Conservation (phyloP, 1,140 invertebrate genomes). For the Stegodyphus mimosarum region DNA sequence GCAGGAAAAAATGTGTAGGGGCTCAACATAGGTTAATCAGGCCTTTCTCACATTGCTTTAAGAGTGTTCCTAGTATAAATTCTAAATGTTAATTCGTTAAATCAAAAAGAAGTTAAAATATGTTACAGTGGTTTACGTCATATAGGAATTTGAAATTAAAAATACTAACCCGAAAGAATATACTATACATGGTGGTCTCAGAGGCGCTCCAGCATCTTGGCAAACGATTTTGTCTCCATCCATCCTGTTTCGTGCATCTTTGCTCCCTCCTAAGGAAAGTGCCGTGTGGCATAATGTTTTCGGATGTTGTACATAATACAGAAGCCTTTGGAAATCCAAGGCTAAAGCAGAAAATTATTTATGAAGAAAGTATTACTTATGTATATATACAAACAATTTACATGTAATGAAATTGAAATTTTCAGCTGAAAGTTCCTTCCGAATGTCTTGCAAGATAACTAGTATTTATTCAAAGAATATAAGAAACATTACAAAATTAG, state of each 20-base stretch:
- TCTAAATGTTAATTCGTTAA: neutral
- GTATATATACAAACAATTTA: too few relatives aligned
- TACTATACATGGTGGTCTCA: slow-evolving; percentile 36
- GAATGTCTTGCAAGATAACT: too few relatives aligned
- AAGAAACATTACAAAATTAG: too few relatives aligned
- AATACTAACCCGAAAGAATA: slow-evolving; percentile 56
- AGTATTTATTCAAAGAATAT: too few relatives aligned
- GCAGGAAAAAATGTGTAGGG: too few relatives aligned
- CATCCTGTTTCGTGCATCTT: slow-evolving; percentile 5
- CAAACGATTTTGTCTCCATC: slow-evolving; percentile 55
- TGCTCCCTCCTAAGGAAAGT: slow-evolving; percentile 29
- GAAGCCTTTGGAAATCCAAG: slow-evolving; percentile 24
- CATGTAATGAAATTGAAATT: too few relatives aligned
- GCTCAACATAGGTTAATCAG: too few relatives aligned
- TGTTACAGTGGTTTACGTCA: too few relatives aligned
- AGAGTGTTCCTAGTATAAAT: neutral
- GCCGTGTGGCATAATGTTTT: slow-evolving; percentile 33
- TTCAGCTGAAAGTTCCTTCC: too few relatives aligned
- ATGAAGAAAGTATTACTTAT: too few relatives aligned
- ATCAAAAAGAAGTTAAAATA: neutral
- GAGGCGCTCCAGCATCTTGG: slow-evolving; percentile 14
- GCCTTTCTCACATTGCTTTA: too few relatives aligned
- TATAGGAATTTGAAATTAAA: neutral
- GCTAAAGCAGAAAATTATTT: neutral
- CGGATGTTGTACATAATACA: slow-evolving; percentile 46